Conservation (phyloP, 1,140 invertebrate species). For the Nylanderia fulva region DNA sequence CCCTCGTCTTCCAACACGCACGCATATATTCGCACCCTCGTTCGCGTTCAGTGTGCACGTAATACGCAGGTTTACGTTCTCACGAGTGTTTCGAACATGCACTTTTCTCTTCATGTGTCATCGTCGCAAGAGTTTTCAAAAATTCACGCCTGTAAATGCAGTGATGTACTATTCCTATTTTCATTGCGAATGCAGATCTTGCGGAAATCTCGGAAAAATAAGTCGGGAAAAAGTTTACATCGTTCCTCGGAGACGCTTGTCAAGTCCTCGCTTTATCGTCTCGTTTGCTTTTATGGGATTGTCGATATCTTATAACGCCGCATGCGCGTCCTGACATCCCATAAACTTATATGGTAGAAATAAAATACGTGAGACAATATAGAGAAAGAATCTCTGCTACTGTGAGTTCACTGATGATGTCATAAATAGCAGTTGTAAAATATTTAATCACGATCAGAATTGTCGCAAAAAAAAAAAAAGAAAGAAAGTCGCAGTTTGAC, state of each 20-base stretch:
- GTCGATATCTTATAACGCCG: background rate
- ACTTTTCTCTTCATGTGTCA: background rate
- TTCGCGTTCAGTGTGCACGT: conserved; percentile 20
- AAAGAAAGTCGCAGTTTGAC: background rate
- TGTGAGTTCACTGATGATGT: background rate
- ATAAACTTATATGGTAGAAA: conserved; percentile 9
- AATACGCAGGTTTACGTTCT: conserved; percentile 25
- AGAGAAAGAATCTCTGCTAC: background rate
- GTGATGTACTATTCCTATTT: background rate
- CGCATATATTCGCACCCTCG: conserved; percentile 5
- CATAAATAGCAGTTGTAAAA: background rate
- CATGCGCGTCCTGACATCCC: background rate
- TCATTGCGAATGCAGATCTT: background rate
- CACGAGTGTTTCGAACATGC: conserved; percentile 1
- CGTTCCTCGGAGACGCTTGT: background rate
- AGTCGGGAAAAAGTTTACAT: background rate
- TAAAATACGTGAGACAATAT: background rate
- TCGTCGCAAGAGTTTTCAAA: conserved; percentile 16
- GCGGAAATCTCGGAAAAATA: conserved; percentile 4
- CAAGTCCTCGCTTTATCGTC: background rate
- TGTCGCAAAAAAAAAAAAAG: background rate
- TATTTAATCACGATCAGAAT: background rate
- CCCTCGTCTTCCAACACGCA: background rate
- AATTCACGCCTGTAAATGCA: conserved; percentile 26
- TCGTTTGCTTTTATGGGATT: conserved; percentile 26